Conservation (phyloP, 1,140 invertebrate species). For the Heliconius eleuchia region DNA sequence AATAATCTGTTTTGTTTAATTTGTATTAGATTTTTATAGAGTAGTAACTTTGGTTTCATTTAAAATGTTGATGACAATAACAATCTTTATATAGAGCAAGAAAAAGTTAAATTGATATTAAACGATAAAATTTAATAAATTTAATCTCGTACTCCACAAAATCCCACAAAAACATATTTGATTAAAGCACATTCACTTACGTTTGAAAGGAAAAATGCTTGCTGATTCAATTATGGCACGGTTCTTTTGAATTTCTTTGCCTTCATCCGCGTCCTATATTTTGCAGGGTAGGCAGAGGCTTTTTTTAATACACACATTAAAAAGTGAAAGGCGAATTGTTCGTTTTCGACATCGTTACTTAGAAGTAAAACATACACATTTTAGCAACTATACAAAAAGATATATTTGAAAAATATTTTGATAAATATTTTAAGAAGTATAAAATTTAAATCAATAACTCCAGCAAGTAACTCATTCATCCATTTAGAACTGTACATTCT, state of each 20-base stretch:
- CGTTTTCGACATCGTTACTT: background rate
- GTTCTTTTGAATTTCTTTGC: constrained; percentile 1
- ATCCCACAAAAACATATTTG: background rate
- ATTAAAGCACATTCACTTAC: constrained; percentile 2
- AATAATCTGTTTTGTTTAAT: no score
- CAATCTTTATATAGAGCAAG: background rate
- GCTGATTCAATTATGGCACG: background rate
- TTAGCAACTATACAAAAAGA: background rate
- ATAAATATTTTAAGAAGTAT: no score
- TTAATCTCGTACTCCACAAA: background rate
- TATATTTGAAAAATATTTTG: no score
- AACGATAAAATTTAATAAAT: background rate
- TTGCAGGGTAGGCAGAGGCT: background rate
- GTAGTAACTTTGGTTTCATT: no score
- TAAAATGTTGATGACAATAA: no score
- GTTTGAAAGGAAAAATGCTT: background rate
- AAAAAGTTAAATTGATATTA: background rate
- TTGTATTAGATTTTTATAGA: no score
- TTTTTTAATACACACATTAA: background rate
- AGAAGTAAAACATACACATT: background rate
- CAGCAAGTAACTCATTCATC: no score
- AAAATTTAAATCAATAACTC: no score
- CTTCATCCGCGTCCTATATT: background rate
- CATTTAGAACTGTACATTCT: no score
- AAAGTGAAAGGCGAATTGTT: background rate